These are phyloP conservation scores for Conchocele bisecta DNA, from an alignment of 2,888 invertebrate species.

Conservation along the genomic window DNA sequence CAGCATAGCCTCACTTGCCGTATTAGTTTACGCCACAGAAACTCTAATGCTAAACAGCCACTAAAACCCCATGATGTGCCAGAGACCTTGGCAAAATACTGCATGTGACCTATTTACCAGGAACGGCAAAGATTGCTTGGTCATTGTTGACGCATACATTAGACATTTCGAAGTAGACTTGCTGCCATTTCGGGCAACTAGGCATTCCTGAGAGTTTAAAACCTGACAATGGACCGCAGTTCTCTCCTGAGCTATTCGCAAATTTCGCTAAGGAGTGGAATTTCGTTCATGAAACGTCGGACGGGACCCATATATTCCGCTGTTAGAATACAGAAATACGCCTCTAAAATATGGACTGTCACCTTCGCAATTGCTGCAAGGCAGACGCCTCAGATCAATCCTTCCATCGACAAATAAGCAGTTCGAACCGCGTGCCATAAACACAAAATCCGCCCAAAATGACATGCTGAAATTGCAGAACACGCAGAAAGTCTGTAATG, in stretches of 20 bases:
- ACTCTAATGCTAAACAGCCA: slow-evolving; percentile 52
- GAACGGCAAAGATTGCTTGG: slow-evolving; percentile 30
- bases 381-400: too few species aligned
- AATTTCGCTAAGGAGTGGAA: slow-evolving; percentile 5
- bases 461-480: too few species aligned
- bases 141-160: slow-evolving; percentile 48
- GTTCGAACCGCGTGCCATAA: too few species aligned
- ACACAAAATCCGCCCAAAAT: too few species aligned
- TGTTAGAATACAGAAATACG: too few species aligned
- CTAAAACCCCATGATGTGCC: slow-evolving; percentile 42
- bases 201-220: slow-evolving; percentile 45
- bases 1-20: slow-evolving; percentile 31
- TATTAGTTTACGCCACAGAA: slow-evolving; percentile 26
- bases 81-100: slow-evolving; percentile 43
- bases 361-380: too few species aligned
- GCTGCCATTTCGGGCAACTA: slow-evolving; percentile 42
- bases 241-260: background rate
- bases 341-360: too few species aligned
- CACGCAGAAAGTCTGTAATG: too few species aligned
- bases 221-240: slow-evolving; percentile 37
- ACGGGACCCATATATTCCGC: too few species aligned
- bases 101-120: slow-evolving; percentile 45
- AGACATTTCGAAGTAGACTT: slow-evolving; percentile 40
- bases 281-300: too few species aligned
- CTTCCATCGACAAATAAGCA: too few species aligned